Evolutionary conservation across 2,888 invertebrate species (phyloP), one percentile per base, ranked within the genome.

Genomic region (Pristionchus maxplancki): DNA sequence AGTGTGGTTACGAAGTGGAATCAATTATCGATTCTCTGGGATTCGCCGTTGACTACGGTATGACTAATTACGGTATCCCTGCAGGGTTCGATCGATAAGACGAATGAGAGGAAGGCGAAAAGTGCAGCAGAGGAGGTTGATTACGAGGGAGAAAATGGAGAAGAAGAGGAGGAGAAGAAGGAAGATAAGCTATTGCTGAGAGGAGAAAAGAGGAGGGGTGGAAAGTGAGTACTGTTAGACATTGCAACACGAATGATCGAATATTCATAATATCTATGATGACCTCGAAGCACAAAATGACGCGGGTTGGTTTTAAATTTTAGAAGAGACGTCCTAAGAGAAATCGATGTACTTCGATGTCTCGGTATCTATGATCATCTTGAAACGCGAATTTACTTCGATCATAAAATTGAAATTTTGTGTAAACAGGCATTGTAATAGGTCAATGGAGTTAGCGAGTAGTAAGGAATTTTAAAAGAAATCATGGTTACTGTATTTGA

Each of bases 51-150:
- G n/a, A n/a, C n/a, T n/a, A n/a, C n/a, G n/a, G n/a, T n/a, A 44
- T 44, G 44, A 44, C 6, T 9, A 11, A 44, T 71, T 71, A 58
- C 78, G n/a, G 78, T 78, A 48, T 34, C 28, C 3, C 44, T 88
- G 11, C 78, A 89, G 90, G 90, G 90, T 6, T 90, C 90, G 34
- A 64, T 89, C 53, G 50, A 50, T 11, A 88, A 88, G 71, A 90
- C 78, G 31, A 62, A 24, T 20, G 88, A 88, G 58, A 71, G 88
- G 24, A 90, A 78, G 74, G 78, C 44, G 28, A 64, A 89, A 24
- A 24, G 8, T 17, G 40, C 31, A 37, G 81, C 53, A 53, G 88
- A 88, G 53, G 88, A 88, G 31, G 78, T 78, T 37, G 78, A 53
- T 40, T 37, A 50, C 28, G 84, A 24, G 40, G 62, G 28, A 17